These are phyloP conservation scores for Labeo catla DNA, from an alignment of 2,113 vertebrate genomes.

Conservation along the genomic window DNA sequence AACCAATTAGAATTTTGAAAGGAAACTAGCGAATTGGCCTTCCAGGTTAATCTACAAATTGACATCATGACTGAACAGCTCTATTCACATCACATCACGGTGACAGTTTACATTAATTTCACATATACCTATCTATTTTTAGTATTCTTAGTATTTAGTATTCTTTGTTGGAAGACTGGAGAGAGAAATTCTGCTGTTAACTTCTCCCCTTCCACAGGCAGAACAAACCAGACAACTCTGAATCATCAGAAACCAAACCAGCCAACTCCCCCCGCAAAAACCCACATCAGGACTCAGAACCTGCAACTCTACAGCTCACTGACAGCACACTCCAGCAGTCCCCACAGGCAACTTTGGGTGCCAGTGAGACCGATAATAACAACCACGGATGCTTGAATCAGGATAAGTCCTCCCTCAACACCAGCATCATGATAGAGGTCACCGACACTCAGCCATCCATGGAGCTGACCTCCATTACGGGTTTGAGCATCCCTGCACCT, in stretches of 20 bases:
- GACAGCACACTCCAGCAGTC: conserved; percentile 27
- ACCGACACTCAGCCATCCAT: conserved; percentile 64
- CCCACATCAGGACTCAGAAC: conserved; percentile 50
- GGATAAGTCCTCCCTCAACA: conserved; percentile 65
- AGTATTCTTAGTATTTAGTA: neutral
- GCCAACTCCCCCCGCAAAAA: conserved; percentile 45
- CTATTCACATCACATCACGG: neutral
- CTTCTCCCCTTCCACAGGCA: conserved; percentile 34
- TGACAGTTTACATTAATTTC: neutral
- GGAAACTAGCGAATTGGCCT: neutral
- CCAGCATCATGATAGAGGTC: conserved; percentile 71
- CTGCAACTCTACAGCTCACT: conserved; percentile 44
- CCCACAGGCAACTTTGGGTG: conserved; percentile 46
- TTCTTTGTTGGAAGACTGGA: neutral
- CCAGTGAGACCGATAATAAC: conserved; percentile 55
- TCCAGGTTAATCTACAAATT: neutral
- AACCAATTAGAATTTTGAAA: neutral
- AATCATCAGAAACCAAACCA: conserved; percentile 32
- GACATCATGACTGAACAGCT: neutral
- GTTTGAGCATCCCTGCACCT: conserved; percentile 55
- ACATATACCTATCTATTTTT: neutral
- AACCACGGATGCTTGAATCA: conserved; percentile 48
- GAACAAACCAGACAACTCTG: conserved; percentile 45
- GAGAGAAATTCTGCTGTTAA: neutral
- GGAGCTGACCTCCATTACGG: conserved; percentile 76